A percentile compares a stretch with the other conserved stretches of the same genome.
Evolutionary conservation across 2,113 vertebrate species (phyloP).

Genomic region (Pseudorhombus dupliciocellatus): DNA sequence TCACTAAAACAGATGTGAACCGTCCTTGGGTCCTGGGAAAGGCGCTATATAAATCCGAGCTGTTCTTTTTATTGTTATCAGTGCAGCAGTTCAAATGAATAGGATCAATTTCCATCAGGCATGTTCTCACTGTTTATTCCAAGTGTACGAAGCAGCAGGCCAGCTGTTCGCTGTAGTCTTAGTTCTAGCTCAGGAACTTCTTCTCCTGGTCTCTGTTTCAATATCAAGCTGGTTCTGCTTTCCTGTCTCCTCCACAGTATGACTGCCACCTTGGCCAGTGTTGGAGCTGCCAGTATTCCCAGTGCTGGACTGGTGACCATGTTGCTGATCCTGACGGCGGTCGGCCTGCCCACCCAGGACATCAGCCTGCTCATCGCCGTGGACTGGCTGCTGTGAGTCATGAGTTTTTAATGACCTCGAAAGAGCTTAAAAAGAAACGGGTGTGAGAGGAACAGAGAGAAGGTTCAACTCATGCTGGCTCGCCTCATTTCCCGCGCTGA

Average conservation of each 20-base stretch:
- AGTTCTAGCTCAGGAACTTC: not conserved
- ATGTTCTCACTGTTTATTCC: too few relatives aligned
- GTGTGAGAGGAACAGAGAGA: not conserved
- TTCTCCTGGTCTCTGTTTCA: not conserved
- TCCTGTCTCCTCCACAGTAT: slow-evolving; percentile 68
- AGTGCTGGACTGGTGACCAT: slow-evolving; percentile 88
- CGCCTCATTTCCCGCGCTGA: not conserved
- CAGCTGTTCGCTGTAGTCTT: not conserved
- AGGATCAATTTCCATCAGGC: too few relatives aligned
- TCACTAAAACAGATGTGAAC: too few relatives aligned
- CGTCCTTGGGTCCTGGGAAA: too few relatives aligned
- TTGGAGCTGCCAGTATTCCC: slow-evolving; percentile 88
- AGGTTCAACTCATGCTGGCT: not conserved
- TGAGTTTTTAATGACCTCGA: not conserved
- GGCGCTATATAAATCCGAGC: too few relatives aligned
- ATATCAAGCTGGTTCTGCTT: not conserved
- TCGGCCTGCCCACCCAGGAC: slow-evolving; percentile 87
- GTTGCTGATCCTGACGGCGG: slow-evolving; percentile 86
- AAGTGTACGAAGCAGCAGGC: not conserved
- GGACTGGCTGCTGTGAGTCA: slow-evolving; percentile 89
- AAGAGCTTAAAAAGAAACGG: not conserved
- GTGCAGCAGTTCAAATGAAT: not conserved
- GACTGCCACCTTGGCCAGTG: slow-evolving; percentile 87
- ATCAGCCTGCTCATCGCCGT: slow-evolving; percentile 88
- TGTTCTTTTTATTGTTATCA: too few relatives aligned